Percentiles rank a stretch among this genome's conserved stretches.
These are phyloP conservation scores for Marcusenius ussheri DNA, from an alignment of 2,113 vertebrate genomes.

Conservation along the genomic window DNA sequence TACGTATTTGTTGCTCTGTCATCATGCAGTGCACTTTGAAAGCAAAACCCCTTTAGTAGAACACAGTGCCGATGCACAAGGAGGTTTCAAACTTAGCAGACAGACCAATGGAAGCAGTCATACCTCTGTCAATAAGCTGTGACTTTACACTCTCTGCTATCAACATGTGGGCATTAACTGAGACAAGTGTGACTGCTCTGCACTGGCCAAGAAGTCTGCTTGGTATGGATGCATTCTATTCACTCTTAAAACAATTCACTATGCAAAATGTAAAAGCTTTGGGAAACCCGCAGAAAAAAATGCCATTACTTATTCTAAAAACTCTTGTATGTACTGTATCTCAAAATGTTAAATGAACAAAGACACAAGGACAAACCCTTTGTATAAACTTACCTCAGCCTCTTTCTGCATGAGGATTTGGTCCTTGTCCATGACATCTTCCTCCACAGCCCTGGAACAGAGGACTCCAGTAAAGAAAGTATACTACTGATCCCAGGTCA, in stretches of 20 bases:
- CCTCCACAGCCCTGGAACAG: slow-evolving; percentile 69
- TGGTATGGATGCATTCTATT: not conserved
- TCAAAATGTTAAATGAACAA: not conserved
- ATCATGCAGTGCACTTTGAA: not conserved
- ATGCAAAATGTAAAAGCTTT: not conserved
- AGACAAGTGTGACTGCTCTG: not conserved
- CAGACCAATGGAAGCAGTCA: not conserved
- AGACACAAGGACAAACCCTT: not conserved
- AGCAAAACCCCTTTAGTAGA: not conserved
- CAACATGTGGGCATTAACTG: not conserved
- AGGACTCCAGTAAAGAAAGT: not conserved
- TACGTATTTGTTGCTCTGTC: not conserved
- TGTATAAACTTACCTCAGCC: slow-evolving; percentile 67
- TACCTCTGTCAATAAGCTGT: not conserved
- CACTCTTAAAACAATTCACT: not conserved
- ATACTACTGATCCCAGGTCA: not conserved
- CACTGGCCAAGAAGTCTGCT: not conserved
- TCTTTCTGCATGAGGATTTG: slow-evolving; percentile 89
- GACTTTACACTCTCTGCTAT: not conserved
- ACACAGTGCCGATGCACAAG: not conserved
- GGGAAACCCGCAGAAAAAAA: not conserved
- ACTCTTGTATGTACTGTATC: not conserved
- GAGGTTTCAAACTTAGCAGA: not conserved
- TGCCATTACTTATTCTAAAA: not conserved
- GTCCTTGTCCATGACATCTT: slow-evolving; percentile 83